phyloP scores from a whole-genome alignment of 2,113 vertebrate genomes.

The Cheirogaleus medius region DNA sequence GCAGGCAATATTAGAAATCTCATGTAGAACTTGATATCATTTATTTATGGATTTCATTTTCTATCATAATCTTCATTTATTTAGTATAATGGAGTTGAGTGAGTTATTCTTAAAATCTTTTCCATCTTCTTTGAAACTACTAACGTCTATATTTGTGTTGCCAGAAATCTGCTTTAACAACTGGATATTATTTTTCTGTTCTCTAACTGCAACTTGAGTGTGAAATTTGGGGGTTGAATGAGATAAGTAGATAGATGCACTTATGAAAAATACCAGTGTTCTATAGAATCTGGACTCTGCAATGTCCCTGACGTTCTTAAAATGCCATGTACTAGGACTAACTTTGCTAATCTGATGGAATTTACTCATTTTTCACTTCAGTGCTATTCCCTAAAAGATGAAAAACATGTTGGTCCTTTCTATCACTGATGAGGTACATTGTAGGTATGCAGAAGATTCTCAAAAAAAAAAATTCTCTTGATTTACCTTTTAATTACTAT shows the following conservation, averaged over 20 bases:
- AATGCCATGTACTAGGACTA: background rate
- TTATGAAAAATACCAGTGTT: background rate
- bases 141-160: background rate
- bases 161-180: background rate
- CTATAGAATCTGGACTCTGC: background rate
- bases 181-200: background rate
- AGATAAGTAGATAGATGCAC: background rate
- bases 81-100: background rate
- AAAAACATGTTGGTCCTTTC: background rate
- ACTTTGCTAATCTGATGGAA: background rate
- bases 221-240: background rate
- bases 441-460: background rate
- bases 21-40: background rate
- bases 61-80: background rate
- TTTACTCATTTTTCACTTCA: background rate
- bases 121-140: background rate
- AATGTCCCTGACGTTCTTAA: background rate
- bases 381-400: background rate
- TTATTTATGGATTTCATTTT: background rate
- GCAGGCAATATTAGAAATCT: background rate
- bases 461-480: background rate
- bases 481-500: background rate
- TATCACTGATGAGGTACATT: background rate
- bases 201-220: background rate
- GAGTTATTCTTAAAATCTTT: background rate